These are phyloP conservation scores for Festucalex cinctus DNA, from an alignment of 2,113 vertebrate genomes.

Conservation along the genomic window DNA sequence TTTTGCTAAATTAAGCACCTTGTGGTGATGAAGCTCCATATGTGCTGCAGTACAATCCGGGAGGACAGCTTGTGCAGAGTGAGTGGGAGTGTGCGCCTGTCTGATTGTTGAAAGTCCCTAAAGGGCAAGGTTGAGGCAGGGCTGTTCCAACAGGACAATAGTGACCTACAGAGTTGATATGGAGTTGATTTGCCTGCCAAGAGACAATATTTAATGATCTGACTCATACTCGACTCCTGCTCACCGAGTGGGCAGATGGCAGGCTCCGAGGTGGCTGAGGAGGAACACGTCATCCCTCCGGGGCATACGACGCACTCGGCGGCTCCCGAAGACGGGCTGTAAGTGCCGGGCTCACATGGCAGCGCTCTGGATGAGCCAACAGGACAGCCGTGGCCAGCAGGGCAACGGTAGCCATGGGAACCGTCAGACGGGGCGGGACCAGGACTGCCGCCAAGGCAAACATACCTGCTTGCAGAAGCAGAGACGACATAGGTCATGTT, in stretches of 20 bases:
- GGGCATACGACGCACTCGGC: constrained; percentile 78
- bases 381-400: constrained; percentile 80
- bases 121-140: constrained; percentile 74
- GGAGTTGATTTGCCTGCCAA: not conserved
- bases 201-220: not conserved
- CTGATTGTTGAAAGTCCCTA: constrained; percentile 74
- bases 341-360: constrained; percentile 84
- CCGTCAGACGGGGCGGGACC: constrained; percentile 74
- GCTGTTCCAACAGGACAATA: constrained; percentile 76
- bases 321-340: constrained; percentile 75
- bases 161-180: constrained; percentile 66
- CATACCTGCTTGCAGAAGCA: constrained; percentile 71
- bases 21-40: constrained; percentile 77
- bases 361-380: constrained; percentile 72
- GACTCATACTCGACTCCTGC: not conserved
- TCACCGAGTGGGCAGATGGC: constrained; percentile 80
- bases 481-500: not conserved
- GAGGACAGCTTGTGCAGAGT: constrained; percentile 79
- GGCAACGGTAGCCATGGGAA: constrained; percentile 79
- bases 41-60: constrained; percentile 78
- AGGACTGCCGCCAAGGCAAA: constrained; percentile 80
- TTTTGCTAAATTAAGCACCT: constrained; percentile 60
- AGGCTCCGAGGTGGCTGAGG: constrained; percentile 71
- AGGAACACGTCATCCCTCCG: constrained; percentile 72
- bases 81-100: constrained; percentile 67